Percentiles rank a stretch among this genome's conserved stretches.
Evolutionary conservation across 2,113 vertebrate genomes (phyloP).

Genomic region (Campylomormyrus tamandua): DNA sequence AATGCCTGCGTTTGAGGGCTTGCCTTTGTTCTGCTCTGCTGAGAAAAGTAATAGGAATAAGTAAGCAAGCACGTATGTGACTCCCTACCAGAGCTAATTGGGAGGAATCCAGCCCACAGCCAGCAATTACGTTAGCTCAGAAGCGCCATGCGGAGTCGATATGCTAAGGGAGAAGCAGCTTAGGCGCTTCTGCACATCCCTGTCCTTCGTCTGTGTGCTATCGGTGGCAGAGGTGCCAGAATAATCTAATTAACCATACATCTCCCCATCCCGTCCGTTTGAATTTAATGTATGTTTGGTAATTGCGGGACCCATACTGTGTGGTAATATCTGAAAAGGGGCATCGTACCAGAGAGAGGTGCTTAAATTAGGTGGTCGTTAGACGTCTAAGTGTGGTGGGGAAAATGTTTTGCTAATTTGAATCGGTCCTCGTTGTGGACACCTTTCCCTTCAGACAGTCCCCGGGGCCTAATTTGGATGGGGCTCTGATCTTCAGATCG

Average conservation of each 20-base stretch:
- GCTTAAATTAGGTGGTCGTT: slow-evolving; percentile 3
- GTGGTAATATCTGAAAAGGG: background rate
- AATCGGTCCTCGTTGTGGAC: slow-evolving; percentile 29
- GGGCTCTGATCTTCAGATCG: slow-evolving; percentile 71
- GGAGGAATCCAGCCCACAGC: slow-evolving; percentile 32
- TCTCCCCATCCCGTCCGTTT: slow-evolving; percentile 24
- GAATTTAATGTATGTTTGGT: background rate
- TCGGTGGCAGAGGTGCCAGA: slow-evolving; percentile 32
- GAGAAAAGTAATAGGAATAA: slow-evolving; percentile 28
- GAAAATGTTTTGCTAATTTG: background rate
- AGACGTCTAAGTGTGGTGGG: background rate
- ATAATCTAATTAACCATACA: slow-evolving; percentile 36
- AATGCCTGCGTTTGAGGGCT: slow-evolving; percentile 12
- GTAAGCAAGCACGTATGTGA: slow-evolving; percentile 28
- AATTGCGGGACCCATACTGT: background rate
- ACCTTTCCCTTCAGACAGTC: slow-evolving; percentile 47
- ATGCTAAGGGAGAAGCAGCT: slow-evolving; percentile 27
- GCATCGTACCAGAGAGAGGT: background rate
- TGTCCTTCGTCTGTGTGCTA: slow-evolving; percentile 20
- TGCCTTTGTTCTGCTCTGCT: slow-evolving; percentile 35
- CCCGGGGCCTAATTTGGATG: slow-evolving; percentile 65
- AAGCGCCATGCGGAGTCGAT: slow-evolving; percentile 9
- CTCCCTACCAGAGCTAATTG: slow-evolving; percentile 39
- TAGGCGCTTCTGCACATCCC: background rate
- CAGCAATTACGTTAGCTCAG: slow-evolving; percentile 39